phyloP scores from a whole-genome alignment of 2,797 vertebrate species.

The Dromococcyx pavoninus region DNA sequence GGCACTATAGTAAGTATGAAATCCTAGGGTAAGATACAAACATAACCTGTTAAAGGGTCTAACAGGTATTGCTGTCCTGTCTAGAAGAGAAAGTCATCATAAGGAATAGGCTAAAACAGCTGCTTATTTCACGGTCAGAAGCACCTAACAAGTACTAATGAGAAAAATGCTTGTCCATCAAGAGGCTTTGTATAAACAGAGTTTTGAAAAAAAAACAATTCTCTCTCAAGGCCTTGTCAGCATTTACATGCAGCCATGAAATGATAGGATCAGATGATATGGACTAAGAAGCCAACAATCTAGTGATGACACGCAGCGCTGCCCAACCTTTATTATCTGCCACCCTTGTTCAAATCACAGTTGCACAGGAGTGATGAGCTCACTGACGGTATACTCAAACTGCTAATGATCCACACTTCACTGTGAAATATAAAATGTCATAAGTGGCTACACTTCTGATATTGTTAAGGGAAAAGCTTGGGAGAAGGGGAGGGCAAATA shows the following conservation, averaged over 20 bases:
- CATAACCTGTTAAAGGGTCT: background rate
- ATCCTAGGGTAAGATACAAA: background rate
- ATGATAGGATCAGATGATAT: accelerated
- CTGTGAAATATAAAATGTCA: background rate
- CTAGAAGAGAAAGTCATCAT: background rate
- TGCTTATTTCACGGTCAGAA: background rate
- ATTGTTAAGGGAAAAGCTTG: background rate
- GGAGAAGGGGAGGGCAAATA: background rate
- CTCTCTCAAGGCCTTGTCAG: background rate
- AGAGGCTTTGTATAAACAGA: background rate
- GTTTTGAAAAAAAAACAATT: background rate
- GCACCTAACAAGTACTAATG: background rate
- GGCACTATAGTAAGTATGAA: background rate
- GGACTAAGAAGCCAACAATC: background rate
- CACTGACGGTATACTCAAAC: background rate
- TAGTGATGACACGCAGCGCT: accelerated
- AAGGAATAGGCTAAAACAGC: background rate
- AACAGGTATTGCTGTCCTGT: background rate
- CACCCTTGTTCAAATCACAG: background rate
- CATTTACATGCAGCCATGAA: background rate
- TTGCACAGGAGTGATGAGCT: background rate
- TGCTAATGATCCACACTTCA: background rate
- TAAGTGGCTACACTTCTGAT: background rate
- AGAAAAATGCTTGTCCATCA: background rate
- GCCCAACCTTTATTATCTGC: background rate